Percentiles rank a stretch among this genome's conserved stretches.
Conservation (phyloP, 1,140 invertebrate species). For the Druon quercuslanigerum region DNA sequence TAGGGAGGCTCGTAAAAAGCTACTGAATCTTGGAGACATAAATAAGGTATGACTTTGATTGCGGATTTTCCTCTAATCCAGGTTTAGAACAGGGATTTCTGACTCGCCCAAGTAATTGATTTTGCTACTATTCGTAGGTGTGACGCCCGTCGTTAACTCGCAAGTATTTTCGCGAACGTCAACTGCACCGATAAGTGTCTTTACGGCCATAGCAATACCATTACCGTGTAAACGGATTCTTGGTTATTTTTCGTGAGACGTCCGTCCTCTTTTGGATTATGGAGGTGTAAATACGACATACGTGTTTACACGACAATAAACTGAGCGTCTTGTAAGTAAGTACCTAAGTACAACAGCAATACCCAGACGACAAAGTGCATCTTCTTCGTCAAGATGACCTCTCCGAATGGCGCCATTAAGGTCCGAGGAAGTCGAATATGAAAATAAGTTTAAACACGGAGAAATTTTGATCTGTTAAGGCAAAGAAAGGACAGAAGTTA, state of each 20-base stretch:
- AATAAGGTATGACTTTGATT: conserved; percentile 20
- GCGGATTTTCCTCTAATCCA: conserved; percentile 2
- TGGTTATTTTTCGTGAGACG: conserved; percentile 42
- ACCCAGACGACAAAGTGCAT: conserved; percentile 7
- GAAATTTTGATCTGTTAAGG: too few relatives aligned
- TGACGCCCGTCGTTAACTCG: conserved; percentile 56
- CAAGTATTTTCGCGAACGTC: conserved; percentile 15
- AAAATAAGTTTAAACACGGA: too few relatives aligned
- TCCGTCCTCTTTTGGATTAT: conserved; percentile 53
- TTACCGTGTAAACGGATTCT: conserved; percentile 38
- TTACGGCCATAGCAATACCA: conserved; percentile 25
- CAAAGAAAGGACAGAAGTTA: too few relatives aligned
- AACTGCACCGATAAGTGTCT: neutral
- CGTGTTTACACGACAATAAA: conserved; percentile 61
- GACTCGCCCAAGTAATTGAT: conserved; percentile 53
- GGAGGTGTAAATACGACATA: conserved; percentile 57
- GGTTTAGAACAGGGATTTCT: conserved; percentile 39
- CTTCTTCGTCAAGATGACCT: neutral
- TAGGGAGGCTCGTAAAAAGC: neutral
- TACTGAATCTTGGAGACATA: conserved; percentile 2
- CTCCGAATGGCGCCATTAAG: neutral
- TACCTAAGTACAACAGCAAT: conserved; percentile 18
- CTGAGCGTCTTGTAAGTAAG: conserved; percentile 57
- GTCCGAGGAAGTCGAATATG: too few relatives aligned
- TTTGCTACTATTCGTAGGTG: conserved; percentile 57